Conservation (phyloP, 1,140 invertebrate species). For the Ptiloglossa arizonensis region DNA sequence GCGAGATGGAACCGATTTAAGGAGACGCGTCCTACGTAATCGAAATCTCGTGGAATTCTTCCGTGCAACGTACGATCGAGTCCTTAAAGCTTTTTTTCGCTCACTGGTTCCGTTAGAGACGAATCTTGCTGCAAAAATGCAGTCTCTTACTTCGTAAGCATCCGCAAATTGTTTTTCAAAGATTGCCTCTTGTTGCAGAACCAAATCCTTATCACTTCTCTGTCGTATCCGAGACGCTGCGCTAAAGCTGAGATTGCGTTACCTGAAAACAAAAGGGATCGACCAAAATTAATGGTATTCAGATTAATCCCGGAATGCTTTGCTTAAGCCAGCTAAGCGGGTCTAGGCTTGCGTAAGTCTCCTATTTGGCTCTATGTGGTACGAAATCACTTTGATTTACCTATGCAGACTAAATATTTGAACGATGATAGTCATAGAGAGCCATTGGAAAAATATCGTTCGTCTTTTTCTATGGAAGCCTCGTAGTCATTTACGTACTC, state of each 20-base stretch:
- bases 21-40: not conserved
- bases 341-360: too few species aligned
- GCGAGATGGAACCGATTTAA: not conserved
- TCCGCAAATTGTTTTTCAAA: conserved; percentile 95
- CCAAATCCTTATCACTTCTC: conserved; percentile 99
- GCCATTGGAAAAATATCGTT: too few species aligned
- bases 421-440: too few species aligned
- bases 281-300: too few species aligned
- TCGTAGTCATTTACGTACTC: too few species aligned
- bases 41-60: not conserved
- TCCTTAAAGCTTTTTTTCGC: conserved; percentile 45
- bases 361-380: too few species aligned
- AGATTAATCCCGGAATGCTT: too few species aligned
- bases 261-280: conserved; percentile 82
- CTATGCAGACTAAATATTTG: too few species aligned
- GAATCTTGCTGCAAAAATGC: not conserved
- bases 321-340: too few species aligned
- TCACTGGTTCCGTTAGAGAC: conserved; percentile 20
- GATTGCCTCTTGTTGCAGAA: conserved; percentile 99
- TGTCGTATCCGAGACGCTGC: conserved; percentile 96
- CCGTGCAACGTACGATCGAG: conserved; percentile 18
- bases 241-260: conserved; percentile 98
- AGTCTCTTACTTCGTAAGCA: conserved; percentile 89
- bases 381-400: too few species aligned
- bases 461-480: too few species aligned